Percentiles rank a stretch among this genome's conserved stretches.
Evolutionary conservation across 2,888 invertebrate genomes (phyloP).

Genomic region (Pachliopta kotzebuea): DNA sequence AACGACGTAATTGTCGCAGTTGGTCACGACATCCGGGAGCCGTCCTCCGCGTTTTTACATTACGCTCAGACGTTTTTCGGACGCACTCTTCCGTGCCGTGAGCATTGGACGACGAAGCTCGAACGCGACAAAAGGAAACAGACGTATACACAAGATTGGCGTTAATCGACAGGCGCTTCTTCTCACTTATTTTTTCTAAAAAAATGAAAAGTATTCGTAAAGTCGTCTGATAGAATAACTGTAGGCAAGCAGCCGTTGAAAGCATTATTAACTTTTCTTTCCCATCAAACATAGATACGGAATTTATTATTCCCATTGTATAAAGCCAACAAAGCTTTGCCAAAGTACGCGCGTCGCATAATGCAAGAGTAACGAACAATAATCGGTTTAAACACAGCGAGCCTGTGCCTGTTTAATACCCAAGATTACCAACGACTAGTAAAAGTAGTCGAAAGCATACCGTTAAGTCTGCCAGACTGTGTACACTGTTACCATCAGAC

Average conservation of each 20-base stretch:
- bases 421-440: conserved; percentile 14
- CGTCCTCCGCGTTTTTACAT: conserved; percentile 45
- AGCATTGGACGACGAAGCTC: conserved; percentile 13
- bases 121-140: conserved; percentile 9
- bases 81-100: conserved; percentile 47
- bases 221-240: neutral
- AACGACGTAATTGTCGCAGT: conserved; percentile 35
- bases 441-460: conserved; percentile 7
- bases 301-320: neutral
- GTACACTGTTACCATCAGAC: neutral
- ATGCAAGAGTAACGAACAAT: conserved; percentile 24
- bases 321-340: conserved; percentile 7
- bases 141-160: conserved; percentile 1
- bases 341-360: conserved; percentile 6
- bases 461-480: conserved; percentile 10
- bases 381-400: conserved; percentile 19
- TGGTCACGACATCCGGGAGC: conserved; percentile 51
- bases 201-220: too few relatives aligned
- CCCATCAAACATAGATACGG: neutral
- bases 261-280: neutral
- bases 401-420: conserved; percentile 12
- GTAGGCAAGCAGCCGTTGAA: neutral
- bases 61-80: conserved; percentile 43
- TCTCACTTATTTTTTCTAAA: too few relatives aligned
- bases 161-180: neutral